Conservation (phyloP, 2,113 vertebrate genomes). For the Bos taurus region DNA sequence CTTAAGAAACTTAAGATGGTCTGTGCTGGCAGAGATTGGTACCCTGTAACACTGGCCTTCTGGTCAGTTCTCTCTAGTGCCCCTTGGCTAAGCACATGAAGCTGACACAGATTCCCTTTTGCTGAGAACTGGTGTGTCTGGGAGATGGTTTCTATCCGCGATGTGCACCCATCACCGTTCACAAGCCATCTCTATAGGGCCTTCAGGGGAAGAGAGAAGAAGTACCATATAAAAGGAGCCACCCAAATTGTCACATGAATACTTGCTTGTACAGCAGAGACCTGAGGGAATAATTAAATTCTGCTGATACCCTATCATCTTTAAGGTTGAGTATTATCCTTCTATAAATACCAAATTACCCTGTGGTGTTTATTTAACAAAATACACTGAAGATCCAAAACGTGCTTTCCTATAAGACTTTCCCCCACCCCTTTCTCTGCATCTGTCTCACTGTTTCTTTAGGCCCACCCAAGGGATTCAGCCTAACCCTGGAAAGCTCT, state of each 20-base stretch:
- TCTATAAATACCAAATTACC: conserved; percentile 44
- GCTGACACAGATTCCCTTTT: background rate
- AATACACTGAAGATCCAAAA: conserved; percentile 29
- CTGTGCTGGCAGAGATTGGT: background rate
- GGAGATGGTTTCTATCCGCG: background rate
- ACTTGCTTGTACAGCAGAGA: conserved; percentile 8
- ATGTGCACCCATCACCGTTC: too few species aligned
- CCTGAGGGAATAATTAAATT: conserved; percentile 45
- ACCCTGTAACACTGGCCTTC: background rate
- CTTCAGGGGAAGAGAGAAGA: background rate
- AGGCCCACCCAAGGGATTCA: background rate
- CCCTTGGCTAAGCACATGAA: background rate
- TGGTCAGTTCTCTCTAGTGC: too few species aligned
- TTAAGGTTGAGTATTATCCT: conserved; percentile 31
- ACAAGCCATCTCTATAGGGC: background rate
- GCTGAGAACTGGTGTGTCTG: background rate
- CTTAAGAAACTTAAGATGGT: background rate
- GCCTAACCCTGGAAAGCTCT: background rate
- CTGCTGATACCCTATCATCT: conserved; percentile 35
- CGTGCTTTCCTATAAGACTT: background rate
- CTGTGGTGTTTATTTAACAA: conserved; percentile 48
- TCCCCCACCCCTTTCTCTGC: background rate
- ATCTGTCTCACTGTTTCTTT: conserved; percentile 35
- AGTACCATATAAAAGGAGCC: background rate
- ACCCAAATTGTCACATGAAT: background rate